These are phyloP conservation scores for Subacronicta megacephala DNA, from an alignment of 2,888 invertebrate species.

Conservation along the genomic window DNA sequence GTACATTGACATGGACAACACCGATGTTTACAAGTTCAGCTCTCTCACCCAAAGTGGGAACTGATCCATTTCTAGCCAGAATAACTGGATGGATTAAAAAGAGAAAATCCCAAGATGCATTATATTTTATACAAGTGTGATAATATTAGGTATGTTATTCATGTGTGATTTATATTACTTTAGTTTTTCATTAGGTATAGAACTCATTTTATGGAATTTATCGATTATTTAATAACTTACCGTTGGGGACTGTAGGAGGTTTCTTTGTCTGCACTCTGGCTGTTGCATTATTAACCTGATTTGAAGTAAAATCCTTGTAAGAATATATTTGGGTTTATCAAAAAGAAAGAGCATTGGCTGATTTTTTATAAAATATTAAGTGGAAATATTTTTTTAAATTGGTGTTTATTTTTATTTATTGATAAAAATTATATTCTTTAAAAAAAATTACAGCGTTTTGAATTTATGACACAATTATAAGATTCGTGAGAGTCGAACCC, in stretches of 20 bases:
- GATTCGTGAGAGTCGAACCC: conserved; percentile 66
- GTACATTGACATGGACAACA: conserved; percentile 85
- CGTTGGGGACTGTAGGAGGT: conserved; percentile 96
- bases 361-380: conserved; percentile 57
- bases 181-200: conserved; percentile 18
- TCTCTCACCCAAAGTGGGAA: conserved; percentile 91
- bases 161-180: conserved; percentile 30
- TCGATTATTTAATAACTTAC: conserved; percentile 89
- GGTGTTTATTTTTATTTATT: too few species aligned
- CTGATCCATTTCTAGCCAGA: conserved; percentile 91
- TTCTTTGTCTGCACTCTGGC: conserved; percentile 99
- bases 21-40: conserved; percentile 83
- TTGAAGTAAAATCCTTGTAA: conserved; percentile 79
- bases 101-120: conserved; percentile 85
- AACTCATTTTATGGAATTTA: conserved; percentile 34
- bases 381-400: too few species aligned
- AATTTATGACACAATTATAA: background rate
- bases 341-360: conserved; percentile 61
- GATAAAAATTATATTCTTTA: too few species aligned
- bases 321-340: conserved; percentile 56
- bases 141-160: conserved; percentile 43
- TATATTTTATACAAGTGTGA: conserved; percentile 67
- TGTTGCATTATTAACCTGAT: conserved; percentile 99
- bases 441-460: too few species aligned
- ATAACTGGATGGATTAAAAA: conserved; percentile 89